phyloP scores from a whole-genome alignment of 2,113 vertebrate species.

The Siniperca knerii region DNA sequence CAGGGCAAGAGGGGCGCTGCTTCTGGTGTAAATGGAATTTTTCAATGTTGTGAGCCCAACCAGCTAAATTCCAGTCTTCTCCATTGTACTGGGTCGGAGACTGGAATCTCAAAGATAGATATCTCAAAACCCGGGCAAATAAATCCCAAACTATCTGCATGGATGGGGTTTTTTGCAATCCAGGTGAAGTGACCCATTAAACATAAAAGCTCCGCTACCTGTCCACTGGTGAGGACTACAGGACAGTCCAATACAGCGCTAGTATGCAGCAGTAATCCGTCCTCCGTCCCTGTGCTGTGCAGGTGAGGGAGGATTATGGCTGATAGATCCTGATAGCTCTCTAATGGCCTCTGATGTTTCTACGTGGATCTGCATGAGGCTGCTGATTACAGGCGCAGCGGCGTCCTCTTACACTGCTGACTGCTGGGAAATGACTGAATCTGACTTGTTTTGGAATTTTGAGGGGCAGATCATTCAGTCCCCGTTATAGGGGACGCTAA shows the following conservation, averaged over 20 bases:
- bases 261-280: slow-evolving; percentile 18
- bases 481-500: background rate
- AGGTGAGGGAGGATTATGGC: slow-evolving; percentile 43
- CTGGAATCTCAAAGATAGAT: background rate
- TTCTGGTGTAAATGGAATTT: too few species aligned
- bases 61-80: too few species aligned
- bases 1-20: too few species aligned
- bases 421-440: background rate
- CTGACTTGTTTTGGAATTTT: background rate
- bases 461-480: background rate
- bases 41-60: too few species aligned
- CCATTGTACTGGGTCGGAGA: too few species aligned
- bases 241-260: background rate
- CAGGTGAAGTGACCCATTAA: background rate
- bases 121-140: background rate
- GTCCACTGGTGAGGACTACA: background rate
- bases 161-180: background rate
- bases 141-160: background rate
- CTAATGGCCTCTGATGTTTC: slow-evolving; percentile 26
- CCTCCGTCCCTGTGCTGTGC: slow-evolving; percentile 2
- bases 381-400: background rate
- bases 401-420: too few species aligned
- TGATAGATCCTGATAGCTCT: background rate
- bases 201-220: background rate
- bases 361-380: slow-evolving; percentile 7